Evolutionary conservation across 2,888 invertebrate genomes (phyloP).

Genomic region (Drosophila antonietae): DNA sequence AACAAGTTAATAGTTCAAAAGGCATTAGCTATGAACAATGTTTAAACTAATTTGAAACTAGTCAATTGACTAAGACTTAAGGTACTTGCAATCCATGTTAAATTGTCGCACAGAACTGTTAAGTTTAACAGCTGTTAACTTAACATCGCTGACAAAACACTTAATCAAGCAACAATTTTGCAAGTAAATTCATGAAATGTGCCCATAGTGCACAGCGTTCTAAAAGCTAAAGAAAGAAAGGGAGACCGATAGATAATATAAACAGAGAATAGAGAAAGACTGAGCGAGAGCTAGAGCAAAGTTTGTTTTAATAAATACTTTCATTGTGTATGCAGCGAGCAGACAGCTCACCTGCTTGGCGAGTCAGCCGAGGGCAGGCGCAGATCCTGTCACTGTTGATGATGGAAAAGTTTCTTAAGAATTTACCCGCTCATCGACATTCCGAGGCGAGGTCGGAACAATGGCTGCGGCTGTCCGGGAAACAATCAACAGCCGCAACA

Average conservation of each 20-base stretch:
- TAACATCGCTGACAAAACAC: background rate
- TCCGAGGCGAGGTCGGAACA: constrained; percentile 46
- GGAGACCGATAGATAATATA: background rate
- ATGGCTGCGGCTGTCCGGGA: constrained; percentile 55
- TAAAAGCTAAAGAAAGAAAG: background rate
- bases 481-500: constrained; percentile 72
- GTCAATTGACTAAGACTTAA: background rate
- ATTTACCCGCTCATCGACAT: constrained; percentile 70
- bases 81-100: background rate
- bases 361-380: constrained; percentile 12
- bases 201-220: constrained; percentile 21
- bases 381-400: constrained; percentile 39
- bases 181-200: background rate
- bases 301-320: constrained; percentile 81
- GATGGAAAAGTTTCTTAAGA: constrained; percentile 63
- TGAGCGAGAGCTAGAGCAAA: constrained; percentile 24
- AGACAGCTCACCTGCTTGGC: constrained; percentile 54
- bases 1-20: background rate
- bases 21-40: background rate
- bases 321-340: constrained; percentile 67
- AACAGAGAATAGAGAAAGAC: background rate
- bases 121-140: background rate
- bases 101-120: background rate
- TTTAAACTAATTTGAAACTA: no score
- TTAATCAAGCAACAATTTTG: background rate